A percentile compares a stretch with the other conserved stretches of the same genome.
Conservation (phyloP, 1,140 invertebrate species). For the Diachasma alloeum region DNA sequence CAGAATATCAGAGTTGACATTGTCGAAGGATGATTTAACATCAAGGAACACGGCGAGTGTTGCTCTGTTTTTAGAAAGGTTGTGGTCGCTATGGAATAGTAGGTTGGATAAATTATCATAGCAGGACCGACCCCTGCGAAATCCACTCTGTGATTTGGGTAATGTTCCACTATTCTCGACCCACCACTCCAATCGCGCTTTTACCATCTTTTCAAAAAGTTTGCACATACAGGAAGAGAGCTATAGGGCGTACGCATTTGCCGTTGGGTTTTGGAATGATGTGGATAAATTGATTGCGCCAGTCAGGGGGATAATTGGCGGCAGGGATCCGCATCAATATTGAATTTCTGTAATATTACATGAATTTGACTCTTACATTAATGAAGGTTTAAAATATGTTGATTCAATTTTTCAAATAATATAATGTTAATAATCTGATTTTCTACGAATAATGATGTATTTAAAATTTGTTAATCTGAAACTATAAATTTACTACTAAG, state of each 20-base stretch:
- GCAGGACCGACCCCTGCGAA: not conserved
- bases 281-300: not conserved
- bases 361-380: too few relatives aligned
- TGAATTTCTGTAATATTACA: too few relatives aligned
- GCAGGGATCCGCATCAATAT: too few relatives aligned
- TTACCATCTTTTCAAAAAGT: not conserved
- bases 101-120: not conserved
- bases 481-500: too few relatives aligned
- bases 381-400: too few relatives aligned
- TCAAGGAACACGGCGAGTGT: not conserved
- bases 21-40: not conserved
- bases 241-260: not conserved
- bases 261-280: not conserved
- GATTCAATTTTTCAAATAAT: too few relatives aligned
- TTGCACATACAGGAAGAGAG: not conserved
- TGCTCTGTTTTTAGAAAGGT: not conserved
- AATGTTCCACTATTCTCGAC: not conserved
- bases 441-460: too few relatives aligned
- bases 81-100: not conserved
- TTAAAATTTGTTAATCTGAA: too few relatives aligned
- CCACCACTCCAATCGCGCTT: not conserved
- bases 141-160: not conserved
- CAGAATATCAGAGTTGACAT: conserved; percentile 12
- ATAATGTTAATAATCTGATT: too few relatives aligned
- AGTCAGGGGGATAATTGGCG: not conserved